Base-by-base conservation (phyloP, 2,797 vertebrate species). In the Masticophis lateralis region DNA sequence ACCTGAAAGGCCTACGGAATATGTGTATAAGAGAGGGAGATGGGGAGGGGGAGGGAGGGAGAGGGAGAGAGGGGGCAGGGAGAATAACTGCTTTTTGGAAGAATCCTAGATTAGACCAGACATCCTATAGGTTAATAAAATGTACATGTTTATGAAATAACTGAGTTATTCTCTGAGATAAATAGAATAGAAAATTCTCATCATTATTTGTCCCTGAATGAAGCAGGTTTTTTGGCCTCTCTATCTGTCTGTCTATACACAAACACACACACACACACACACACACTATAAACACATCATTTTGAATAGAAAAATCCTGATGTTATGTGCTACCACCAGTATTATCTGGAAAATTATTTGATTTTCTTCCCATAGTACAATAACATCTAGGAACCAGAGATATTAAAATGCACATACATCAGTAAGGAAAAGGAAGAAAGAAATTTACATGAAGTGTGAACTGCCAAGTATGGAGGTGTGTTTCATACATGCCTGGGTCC, bases 241-340 rank as follows among this genome's bases (percentile, higher is more conserved):
- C 20, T 92, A 22, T 37, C 11, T 87, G 20, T 89, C 92, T 51
- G 7, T 51, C 6, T 95, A 9, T 66, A 11, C 12, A 55, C 53
- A n/a, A n/a, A n/a, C n/a, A n/a, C n/a, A n/a, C 37, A 37, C 37
- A 37, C 37, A 37, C 37, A 37, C 37, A 37, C 37, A 37, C 37
- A 11, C 12, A 55, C 11, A 56, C 28, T 51, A 5, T 66, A 14
- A 14, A 28, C 66, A 37, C 69, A 74, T 74, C 16, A 32, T 74
- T 74, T 94, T 89, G 92, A 96, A 95, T 94, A 94, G 96, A 97
- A 97, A 97, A 97, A 95, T 96, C 55, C 61, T 96, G 94, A 94
- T 93, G 95, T 74, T 93, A 96, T 92, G 95, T 97, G 97, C 97
- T 97, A 96, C 97, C 86, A 92, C 95, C 96, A 91, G 28, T 94